Evolutionary conservation across 2,113 vertebrate genomes (phyloP), one percentile per base, ranked within the genome.

Genomic region (Heterotilapia buettikoferi): DNA sequence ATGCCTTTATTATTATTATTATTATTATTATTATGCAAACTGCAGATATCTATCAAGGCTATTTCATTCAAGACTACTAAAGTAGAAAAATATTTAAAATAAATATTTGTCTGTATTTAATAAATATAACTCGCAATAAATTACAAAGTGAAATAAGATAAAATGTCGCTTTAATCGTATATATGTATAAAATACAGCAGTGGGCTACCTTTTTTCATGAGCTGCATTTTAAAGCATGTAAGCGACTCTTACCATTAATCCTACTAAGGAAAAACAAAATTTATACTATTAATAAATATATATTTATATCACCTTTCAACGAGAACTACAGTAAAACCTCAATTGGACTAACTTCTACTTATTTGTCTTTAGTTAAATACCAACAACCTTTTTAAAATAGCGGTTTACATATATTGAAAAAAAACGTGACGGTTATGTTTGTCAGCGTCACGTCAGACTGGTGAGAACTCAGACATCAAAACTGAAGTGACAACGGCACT

Each of bases 401-500:
- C 4, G 29, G 26, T 45, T 29, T 50, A 13, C 26, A 19, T 14
- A 8, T 8, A 24, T 36, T 26, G 3, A 59, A 14, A 2, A 31
- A 82, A 73, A 13, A 2, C 8, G 3, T 80, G 71, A n/a, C 43
- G 24, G 6, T 19, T n/a, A 18, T 16, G 3, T 43, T 79, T 59
- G 38, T 86, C 56, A 71, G 52, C 53, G 29, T 84, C 61, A 43
- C 13, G 88, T 87, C 90, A 90, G 78, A 82, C 40, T 80, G 52
- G 54, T 43, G 45, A 84, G 66, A 63, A 86, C 76, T 53, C 66
- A 92, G 84, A 84, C 84, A 81, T 91, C 63, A 71, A 81, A 91
- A 76, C 61, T 90, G 83, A 89, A 82, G 90, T 89, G 94, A 92
- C 88, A 93, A 92, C 87, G 66, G 73, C 84, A 88, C 88, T 84